Percentiles rank a stretch among this genome's conserved stretches.
Evolutionary conservation across 2,888 invertebrate genomes (phyloP).

Genomic region (Ormyrus pomaceus): DNA sequence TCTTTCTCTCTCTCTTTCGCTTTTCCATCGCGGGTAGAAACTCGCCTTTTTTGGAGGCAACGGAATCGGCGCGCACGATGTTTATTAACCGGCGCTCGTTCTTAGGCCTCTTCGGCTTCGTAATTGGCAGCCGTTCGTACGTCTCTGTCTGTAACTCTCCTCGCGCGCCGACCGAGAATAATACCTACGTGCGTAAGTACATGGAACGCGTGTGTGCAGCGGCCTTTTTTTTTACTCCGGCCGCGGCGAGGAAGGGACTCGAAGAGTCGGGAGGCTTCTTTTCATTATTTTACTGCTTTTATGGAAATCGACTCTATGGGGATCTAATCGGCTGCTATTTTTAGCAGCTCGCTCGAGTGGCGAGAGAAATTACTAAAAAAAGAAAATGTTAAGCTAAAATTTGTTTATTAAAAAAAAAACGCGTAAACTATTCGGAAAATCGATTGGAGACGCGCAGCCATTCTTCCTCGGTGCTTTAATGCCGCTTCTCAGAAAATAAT

Average conservation of each 20-base stretch:
- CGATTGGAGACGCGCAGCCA: no score
- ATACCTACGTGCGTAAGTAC: not conserved
- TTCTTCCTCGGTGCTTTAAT: no score
- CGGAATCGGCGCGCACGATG: constrained; percentile 30
- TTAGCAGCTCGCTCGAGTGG: not conserved
- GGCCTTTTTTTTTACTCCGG: no score
- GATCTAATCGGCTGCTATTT: not conserved
- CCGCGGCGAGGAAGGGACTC: no score
- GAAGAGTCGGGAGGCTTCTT: not conserved
- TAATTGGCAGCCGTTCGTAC: constrained; percentile 48
- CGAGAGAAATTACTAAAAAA: no score
- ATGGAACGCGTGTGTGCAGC: not conserved
- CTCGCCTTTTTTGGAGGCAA: constrained; percentile 47
- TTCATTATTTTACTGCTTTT: not conserved
- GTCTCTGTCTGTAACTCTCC: not conserved
- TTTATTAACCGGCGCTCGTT: constrained; percentile 55
- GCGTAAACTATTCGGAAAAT: no score
- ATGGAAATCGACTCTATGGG: no score
- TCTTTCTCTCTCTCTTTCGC: constrained; percentile 49
- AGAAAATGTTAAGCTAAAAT: no score
- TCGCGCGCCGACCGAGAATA: not conserved
- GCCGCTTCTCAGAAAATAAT: no score
- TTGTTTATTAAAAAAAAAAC: no score
- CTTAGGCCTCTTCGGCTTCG: constrained; percentile 20
- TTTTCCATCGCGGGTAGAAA: constrained; percentile 22